A percentile compares a stretch with the other conserved stretches of the same genome.
Conservation (phyloP, 2,113 vertebrate species). For the Holacanthus passer region DNA sequence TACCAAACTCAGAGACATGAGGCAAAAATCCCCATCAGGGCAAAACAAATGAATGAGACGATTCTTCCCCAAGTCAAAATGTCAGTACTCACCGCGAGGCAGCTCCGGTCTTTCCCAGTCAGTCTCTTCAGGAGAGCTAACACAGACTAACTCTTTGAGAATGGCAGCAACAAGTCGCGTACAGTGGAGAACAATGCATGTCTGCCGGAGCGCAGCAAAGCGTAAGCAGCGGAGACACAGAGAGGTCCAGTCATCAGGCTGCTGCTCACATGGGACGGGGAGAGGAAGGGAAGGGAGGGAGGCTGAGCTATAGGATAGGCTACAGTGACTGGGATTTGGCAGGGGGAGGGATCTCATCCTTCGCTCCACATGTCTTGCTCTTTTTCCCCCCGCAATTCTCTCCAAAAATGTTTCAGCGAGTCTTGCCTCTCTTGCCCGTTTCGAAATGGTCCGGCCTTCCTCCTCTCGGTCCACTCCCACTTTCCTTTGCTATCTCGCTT, state of each 20-base stretch:
- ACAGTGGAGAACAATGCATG: conserved; percentile 81
- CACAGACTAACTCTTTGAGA: conserved; percentile 48
- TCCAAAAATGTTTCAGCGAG: conserved; percentile 49
- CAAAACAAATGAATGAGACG: conserved; percentile 48
- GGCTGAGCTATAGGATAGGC: conserved; percentile 56
- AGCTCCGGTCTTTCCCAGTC: conserved; percentile 31
- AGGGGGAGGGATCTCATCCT: conserved; percentile 64
- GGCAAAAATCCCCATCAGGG: conserved; percentile 10
- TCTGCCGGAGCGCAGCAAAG: conserved; percentile 68
- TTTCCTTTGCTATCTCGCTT: conserved; percentile 32
- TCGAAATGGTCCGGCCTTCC: conserved; percentile 46
- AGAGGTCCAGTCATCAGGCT: conserved; percentile 76
- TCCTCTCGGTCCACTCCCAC: conserved; percentile 38
- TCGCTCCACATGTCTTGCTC: conserved; percentile 35
- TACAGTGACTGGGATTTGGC: conserved; percentile 46
- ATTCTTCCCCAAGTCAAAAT: conserved; percentile 7
- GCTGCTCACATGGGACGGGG: conserved; percentile 77
- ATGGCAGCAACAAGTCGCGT: conserved; percentile 73
- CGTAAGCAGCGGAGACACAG: conserved; percentile 67
- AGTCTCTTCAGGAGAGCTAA: conserved; percentile 30
- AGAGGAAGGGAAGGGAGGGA: conserved; percentile 53
- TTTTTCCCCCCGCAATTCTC: conserved; percentile 7
- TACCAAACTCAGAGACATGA: neutral
- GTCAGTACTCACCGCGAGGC: conserved; percentile 70
- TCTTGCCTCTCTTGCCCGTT: conserved; percentile 56